phyloP scores from a whole-genome alignment of 1,140 invertebrate species.

The Dryas iulia region DNA sequence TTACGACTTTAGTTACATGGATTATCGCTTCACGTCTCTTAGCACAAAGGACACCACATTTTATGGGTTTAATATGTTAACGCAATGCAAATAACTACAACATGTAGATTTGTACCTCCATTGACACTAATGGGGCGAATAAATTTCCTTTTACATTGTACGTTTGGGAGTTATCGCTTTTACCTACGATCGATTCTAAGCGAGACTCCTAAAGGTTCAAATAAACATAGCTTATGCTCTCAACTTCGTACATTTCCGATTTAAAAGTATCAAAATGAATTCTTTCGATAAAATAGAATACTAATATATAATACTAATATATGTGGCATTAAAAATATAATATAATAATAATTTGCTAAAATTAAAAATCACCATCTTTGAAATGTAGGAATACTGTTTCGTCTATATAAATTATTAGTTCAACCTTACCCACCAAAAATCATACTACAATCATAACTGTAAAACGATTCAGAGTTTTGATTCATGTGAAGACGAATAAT shows the following conservation, averaged over 20 bases:
- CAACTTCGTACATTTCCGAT: background rate
- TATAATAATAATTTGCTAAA: too few species aligned
- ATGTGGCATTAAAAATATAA: too few species aligned
- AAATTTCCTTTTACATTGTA: constrained; percentile 40
- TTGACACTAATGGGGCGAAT: constrained; percentile 43
- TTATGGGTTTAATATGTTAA: constrained; percentile 69
- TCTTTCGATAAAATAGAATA: background rate
- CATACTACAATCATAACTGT: background rate
- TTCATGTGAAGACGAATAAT: background rate
- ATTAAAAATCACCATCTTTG: too few species aligned
- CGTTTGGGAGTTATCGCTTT: constrained; percentile 32
- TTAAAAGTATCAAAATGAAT: background rate
- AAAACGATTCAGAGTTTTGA: background rate
- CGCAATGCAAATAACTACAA: constrained; percentile 60
- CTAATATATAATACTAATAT: too few species aligned
- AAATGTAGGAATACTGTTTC: background rate
- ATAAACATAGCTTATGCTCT: background rate
- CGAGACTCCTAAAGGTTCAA: constrained; percentile 11
- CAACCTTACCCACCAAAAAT: background rate
- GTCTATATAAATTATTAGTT: background rate
- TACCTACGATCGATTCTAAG: constrained; percentile 31
- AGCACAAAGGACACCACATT: constrained; percentile 53
- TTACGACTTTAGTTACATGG: constrained; percentile 35
- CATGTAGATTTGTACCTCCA: constrained; percentile 39
- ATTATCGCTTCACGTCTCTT: constrained; percentile 37